Evolutionary conservation across 2,797 vertebrate genomes (phyloP).

Genomic region (Cossypha heuglini): DNA sequence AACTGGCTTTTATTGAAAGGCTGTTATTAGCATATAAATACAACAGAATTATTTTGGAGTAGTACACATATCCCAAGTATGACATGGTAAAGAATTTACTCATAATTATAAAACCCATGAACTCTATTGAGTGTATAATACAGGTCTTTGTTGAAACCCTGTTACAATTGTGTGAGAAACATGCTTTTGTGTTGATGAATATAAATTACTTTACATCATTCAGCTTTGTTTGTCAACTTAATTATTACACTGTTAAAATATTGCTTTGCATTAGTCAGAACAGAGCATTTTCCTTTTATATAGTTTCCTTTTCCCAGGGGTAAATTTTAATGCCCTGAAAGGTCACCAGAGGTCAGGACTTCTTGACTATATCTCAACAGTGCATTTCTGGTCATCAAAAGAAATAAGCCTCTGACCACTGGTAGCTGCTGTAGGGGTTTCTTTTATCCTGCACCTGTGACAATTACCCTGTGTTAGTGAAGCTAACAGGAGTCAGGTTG

Average conservation of each 20-base stretch:
- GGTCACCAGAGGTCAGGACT: constrained; percentile 73
- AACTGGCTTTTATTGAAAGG: constrained; percentile 63
- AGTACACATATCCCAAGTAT: constrained; percentile 57
- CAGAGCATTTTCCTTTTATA: constrained; percentile 36
- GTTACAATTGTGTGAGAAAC: constrained; percentile 57
- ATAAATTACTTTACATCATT: constrained; percentile 62
- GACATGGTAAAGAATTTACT: constrained; percentile 71
- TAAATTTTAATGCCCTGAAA: constrained; percentile 74
- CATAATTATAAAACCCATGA: constrained; percentile 71
- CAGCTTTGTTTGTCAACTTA: constrained; percentile 64
- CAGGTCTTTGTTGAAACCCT: constrained; percentile 51
- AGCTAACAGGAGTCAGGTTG: constrained; percentile 88
- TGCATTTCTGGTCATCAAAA: constrained; percentile 76
- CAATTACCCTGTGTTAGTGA: constrained; percentile 84
- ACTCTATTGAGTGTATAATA: constrained; percentile 49
- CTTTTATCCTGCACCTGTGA: constrained; percentile 88
- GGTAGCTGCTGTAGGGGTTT: constrained; percentile 71
- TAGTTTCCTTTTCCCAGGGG: constrained; percentile 51
- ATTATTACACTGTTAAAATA: constrained; percentile 55
- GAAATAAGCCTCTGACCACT: constrained; percentile 75
- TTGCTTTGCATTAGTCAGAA: constrained; percentile 57
- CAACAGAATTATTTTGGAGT: constrained; percentile 71
- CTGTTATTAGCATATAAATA: constrained; percentile 76
- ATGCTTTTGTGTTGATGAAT: constrained; percentile 64
- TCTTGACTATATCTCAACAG: constrained; percentile 75